These are phyloP conservation scores for Seriola dumerili DNA, from an alignment of 2,113 vertebrate species.

Conservation along the genomic window DNA sequence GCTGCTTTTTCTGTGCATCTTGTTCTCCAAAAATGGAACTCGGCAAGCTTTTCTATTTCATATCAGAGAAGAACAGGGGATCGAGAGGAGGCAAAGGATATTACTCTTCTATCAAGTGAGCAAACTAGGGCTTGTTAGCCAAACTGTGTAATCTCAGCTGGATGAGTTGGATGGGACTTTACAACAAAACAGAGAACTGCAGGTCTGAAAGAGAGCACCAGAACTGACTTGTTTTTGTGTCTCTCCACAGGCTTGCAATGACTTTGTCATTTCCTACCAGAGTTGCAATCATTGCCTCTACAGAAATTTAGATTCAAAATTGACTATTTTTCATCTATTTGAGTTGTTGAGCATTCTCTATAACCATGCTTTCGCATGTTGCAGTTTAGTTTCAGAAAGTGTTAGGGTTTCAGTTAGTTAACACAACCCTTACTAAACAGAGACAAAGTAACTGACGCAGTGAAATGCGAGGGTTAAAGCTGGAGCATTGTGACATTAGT, in stretches of 20 bases:
- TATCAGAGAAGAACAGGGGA: conserved; percentile 48
- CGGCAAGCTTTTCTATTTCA: conserved; percentile 55
- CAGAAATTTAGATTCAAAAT: conserved; percentile 11
- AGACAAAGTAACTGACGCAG: background rate
- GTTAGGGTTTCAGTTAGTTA: background rate
- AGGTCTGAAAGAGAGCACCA: background rate
- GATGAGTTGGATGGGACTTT: conserved; percentile 32
- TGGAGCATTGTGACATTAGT: conserved; percentile 3
- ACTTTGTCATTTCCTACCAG: conserved; percentile 28
- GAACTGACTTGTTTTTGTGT: conserved; percentile 18
- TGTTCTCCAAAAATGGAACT: conserved; percentile 22
- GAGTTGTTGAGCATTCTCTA: background rate
- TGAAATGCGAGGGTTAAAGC: conserved; percentile 3
- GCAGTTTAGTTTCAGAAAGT: no score
- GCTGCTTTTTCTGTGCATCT: background rate
- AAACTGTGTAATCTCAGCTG: conserved; percentile 29
- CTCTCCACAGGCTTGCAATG: conserved; percentile 21
- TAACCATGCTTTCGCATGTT: background rate
- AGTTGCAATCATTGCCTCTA: conserved; percentile 15
- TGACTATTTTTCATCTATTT: conserved; percentile 11
- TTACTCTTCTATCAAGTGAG: conserved; percentile 32
- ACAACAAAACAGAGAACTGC: conserved; percentile 16
- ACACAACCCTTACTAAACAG: background rate
- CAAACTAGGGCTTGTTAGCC: conserved; percentile 26
- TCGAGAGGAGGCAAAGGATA: conserved; percentile 56